These are phyloP conservation scores for Oryctes rhinoceros DNA, from an alignment of 1,140 invertebrate species.

Conservation along the genomic window DNA sequence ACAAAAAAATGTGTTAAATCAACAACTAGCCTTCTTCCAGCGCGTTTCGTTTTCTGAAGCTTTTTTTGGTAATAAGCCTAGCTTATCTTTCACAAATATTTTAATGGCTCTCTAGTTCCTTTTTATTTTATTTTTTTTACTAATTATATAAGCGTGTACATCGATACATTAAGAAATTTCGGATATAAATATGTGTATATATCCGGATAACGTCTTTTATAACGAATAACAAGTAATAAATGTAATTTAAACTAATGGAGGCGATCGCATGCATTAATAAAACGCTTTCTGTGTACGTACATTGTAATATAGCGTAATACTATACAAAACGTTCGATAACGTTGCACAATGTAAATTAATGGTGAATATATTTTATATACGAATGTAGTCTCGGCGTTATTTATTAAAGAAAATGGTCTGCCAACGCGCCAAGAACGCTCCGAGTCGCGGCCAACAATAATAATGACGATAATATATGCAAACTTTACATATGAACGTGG, in stretches of 20 bases:
- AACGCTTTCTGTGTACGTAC: not conserved
- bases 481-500: constrained; percentile 32
- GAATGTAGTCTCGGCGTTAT: not conserved
- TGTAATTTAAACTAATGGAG: not conserved
- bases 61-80: too few species aligned
- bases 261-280: not conserved
- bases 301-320: not conserved
- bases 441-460: not conserved
- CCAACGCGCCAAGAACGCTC: constrained; percentile 5
- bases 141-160: too few species aligned
- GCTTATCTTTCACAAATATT: too few species aligned
- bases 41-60: too few species aligned
- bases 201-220: too few species aligned
- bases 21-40: too few species aligned
- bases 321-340: constrained; percentile 17
- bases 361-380: constrained; percentile 23
- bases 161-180: too few species aligned
- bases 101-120: too few species aligned
- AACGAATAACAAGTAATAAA: too few species aligned
- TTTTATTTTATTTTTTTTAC: too few species aligned
- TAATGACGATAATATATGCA: constrained; percentile 36
- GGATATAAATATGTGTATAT: too few species aligned
- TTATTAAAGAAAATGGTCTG: constrained; percentile 38
- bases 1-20: too few species aligned
- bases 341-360: constrained; percentile 34